Evolutionary conservation across 2,797 vertebrate species (phyloP).

Genomic region (Tinamus major): DNA sequence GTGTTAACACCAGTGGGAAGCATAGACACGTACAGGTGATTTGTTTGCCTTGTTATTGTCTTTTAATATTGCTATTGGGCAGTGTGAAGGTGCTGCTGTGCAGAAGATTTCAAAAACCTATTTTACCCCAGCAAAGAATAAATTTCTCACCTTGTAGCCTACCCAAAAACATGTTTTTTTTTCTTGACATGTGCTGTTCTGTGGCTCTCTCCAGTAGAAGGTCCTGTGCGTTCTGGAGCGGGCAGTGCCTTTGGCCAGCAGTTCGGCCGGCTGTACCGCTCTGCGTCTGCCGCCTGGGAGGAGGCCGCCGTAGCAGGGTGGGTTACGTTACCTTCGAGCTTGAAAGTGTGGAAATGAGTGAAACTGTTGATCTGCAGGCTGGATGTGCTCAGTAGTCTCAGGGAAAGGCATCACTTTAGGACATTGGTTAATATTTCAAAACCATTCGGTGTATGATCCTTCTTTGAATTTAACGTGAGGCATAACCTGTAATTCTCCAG

Average conservation of each 20-base stretch:
- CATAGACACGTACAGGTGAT: not conserved
- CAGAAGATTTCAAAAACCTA: not conserved
- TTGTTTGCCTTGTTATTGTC: not conserved
- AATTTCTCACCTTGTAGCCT: not conserved
- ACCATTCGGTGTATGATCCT: not conserved
- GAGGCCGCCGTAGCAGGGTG: accelerated
- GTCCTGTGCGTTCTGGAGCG: not conserved
- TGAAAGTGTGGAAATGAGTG: not conserved
- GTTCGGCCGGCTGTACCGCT: not conserved
- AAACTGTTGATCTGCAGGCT: not conserved
- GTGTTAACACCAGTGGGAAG: not conserved
- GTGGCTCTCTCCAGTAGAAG: not conserved
- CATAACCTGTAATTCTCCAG: not conserved
- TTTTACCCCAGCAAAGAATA: not conserved
- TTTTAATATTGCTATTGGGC: not conserved
- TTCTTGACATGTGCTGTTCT: not conserved
- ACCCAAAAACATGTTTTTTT: not conserved
- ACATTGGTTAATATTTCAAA: not conserved
- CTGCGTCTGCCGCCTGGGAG: not conserved
- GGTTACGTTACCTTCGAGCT: not conserved
- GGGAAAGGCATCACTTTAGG: not conserved
- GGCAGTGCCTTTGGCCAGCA: not conserved
- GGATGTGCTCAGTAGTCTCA: not conserved
- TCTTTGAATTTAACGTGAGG: not conserved
- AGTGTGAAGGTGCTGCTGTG: not conserved